Evolutionary conservation across 2,888 invertebrate species (phyloP), one percentile per base, ranked within the genome.

Genomic region (Leptinotarsa juncta): DNA sequence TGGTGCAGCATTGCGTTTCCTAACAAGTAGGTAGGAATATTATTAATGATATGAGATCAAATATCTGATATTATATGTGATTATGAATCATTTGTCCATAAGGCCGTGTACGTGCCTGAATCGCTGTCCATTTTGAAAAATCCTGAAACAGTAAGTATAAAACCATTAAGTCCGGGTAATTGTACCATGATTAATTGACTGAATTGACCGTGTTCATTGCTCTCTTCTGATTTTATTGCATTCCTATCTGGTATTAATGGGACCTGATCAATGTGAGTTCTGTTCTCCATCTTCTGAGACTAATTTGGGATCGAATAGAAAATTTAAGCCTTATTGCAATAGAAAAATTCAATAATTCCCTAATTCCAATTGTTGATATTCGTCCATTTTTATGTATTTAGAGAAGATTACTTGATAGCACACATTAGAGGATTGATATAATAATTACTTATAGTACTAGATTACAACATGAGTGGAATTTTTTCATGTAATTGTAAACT

Each of bases 11-110:
- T 73, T 78, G 76, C 76, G 67, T 77, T 75, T 75, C 73, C 70
- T 74, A 75, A 73, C 73, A 75, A 71, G 75, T 77, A 72, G 73
- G 77, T 79, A 75, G 79, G 78, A 78, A 77, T 77, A 80, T 79
- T 84, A 85, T 85, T 85, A 85, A 85, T 85, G 85, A 82, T 80
- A 82, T 78, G 70, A 84, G 85, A 85, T 85, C 83, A 80, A 78
- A 82, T 82, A 82, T 79, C 81, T 78, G 84, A 84, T 84, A 82
- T 74, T 74, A 76, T n/a, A 67, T 75, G 79, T 76, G 81, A 82
- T 84, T 84, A 83, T 84, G 83, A 84, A 85, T 85, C 81, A 83
- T 83, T 76, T 75, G 74, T 71, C 73, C 71, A 71, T 70, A 67
- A 71, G 71, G 66, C 75, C 60, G 72, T 78, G 77, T 81, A 77